Evolutionary conservation across 2,113 vertebrate genomes (phyloP), one percentile per base, ranked within the genome.

Genomic region (Oncorhynchus tshawytscha): DNA sequence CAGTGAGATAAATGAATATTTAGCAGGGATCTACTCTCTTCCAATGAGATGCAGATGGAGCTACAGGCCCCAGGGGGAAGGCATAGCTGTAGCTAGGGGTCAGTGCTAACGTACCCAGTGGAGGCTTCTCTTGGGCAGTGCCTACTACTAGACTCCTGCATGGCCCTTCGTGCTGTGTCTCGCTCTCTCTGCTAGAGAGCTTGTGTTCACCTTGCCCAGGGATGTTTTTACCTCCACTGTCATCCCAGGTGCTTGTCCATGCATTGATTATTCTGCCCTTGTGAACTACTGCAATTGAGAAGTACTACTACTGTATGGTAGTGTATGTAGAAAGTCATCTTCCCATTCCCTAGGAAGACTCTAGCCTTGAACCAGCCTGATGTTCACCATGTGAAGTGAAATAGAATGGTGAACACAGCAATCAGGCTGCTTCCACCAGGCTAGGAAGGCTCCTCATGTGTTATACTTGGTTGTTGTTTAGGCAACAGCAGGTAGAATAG

Each of bases 191-290:
- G 7, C 67, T 16, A 22, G 25, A 68, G 18, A 12, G 60, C 67
- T 0, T 3, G 13, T 71, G 80, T 78, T 88, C 83, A 87, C 90
- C 90, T 93, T 90, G 90, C 90, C 87, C 80, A 80, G 76, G 80
- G 89, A 82, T 90, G 79, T 87, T 86, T 85, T 76, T 81, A 74
- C 77, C 80, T 49, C 22, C 29, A 6, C 12, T 54, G 39, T 82
- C 82, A 54, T 18, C 16, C 79, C 78, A 49, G 25, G 75, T 79
- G 81, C 76, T 66, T 86, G 83, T 82, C 78, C 75, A 84, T 79
- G 84, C 89, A 91, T 91, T 90, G 85, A 90, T 91, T 91, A 90
- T 75, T 62, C 25, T 69, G 51, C 79, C 81, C 70, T 24, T 78
- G 66, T 8, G 70, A 67, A 54, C 60, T 48, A 34, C 22, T 34